Evolutionary conservation across 2,797 vertebrate species (phyloP), one percentile per base, ranked within the genome.

Genomic region (Miichthys miiuy): DNA sequence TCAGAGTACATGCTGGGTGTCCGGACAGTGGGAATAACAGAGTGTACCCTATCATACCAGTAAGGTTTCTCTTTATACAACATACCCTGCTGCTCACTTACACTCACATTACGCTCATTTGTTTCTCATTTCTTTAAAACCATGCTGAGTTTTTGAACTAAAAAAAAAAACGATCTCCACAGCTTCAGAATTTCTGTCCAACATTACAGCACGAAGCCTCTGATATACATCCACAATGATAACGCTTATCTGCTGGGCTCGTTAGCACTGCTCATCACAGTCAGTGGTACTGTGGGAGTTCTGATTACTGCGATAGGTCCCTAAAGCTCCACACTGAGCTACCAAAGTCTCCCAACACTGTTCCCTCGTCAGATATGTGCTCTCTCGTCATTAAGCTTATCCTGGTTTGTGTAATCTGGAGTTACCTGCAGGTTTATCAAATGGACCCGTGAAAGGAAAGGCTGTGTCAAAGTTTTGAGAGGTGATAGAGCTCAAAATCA

Each of bases 11-110:
- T 38, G 34, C 34, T 38, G 48, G 30, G 56, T 52, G 34, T 38
- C 8, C 42, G 61, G 56, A 38, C 72, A 78, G 72, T 75, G 63
- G 61, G 79, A 87, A 54, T 51, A 58, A 83, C 48, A 75, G 69
- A 82, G 76, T 80, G 69, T 18, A 75, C 80, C 84, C 88, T 69
- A 83, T 92, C 87, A 92, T 89, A 94, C 91, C 92, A 93, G 93
- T 92, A 92, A 93, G 90, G 91, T 92, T 94, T 89, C 75, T 86
- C 86, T 89, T 78, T 63, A 77, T 60, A 89, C 72, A 66, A 79
- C 69, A 68, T 14, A 77, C 56, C 42, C 84, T 80, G 84, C 86
- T 88, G 87, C 81, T 85, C 72, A 68, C 65, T 30, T 56, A 72
- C 25, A 70, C 13, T 61, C 63, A 83, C 60, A 48, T 60, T 30